Conservation (phyloP, 2,113 vertebrate species). For the Felis chaus region DNA sequence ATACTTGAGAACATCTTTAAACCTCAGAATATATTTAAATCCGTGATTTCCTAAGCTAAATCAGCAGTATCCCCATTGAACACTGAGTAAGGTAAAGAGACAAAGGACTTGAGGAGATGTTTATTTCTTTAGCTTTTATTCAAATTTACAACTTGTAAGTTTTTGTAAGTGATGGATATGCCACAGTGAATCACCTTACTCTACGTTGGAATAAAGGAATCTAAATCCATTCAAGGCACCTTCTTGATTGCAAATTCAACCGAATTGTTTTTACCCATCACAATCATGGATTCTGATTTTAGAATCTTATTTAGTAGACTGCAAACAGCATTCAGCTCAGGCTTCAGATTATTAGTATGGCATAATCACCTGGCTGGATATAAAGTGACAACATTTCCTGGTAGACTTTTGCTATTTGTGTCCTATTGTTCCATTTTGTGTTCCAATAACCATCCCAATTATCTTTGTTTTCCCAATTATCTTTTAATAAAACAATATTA, state of each 20-base stretch:
- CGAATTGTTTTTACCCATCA: not conserved
- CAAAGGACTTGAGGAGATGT: slow-evolving; percentile 74
- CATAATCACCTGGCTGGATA: not conserved
- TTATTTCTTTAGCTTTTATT: slow-evolving; percentile 78
- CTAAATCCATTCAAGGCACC: slow-evolving; percentile 57
- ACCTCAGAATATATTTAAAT: slow-evolving; percentile 77
- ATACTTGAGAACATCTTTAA: slow-evolving; percentile 79
- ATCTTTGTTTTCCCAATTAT: not conserved
- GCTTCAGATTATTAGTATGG: not conserved
- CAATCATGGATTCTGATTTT: slow-evolving; percentile 4
- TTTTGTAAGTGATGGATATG: slow-evolving; percentile 67
- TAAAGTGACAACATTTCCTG: not conserved
- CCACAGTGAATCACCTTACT: slow-evolving; percentile 64
- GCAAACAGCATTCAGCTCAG: not conserved
- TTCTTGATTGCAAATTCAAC: slow-evolving; percentile 56
- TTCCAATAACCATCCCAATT: not conserved
- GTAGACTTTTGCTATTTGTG: not conserved
- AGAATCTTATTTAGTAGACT: slow-evolving; percentile 41
- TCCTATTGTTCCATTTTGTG: not conserved
- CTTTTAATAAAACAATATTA: slow-evolving; percentile 25
- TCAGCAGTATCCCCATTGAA: slow-evolving; percentile 75
- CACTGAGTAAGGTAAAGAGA: slow-evolving; percentile 59
- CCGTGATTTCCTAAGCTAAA: slow-evolving; percentile 75
- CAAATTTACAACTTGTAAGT: slow-evolving; percentile 66
- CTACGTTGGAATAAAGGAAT: slow-evolving; percentile 53